Percentiles rank a stretch among this genome's conserved stretches.
Conservation (phyloP, 2,888 invertebrate genomes). For the Erebia palarica region DNA sequence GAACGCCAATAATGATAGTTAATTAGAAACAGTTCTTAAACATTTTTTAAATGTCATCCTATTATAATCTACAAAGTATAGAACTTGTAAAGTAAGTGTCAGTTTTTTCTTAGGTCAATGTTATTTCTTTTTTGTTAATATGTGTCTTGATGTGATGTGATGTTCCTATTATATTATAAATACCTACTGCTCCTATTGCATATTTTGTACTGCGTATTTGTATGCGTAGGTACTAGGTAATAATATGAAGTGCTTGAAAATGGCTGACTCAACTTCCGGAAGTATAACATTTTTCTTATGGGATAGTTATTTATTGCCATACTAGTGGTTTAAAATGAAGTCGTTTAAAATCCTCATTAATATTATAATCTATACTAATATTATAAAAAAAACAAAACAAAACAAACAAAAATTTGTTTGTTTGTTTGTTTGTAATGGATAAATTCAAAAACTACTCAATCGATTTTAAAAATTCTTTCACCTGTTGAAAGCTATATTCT, state of each 20-base stretch:
- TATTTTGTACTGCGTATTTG: background rate
- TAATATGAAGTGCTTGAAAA: background rate
- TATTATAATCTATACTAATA: no score
- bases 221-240: background rate
- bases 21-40: background rate
- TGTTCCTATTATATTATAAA: background rate
- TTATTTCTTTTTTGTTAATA: slow-evolving; percentile 1
- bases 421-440: no score
- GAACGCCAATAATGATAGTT: background rate
- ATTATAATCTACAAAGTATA: background rate
- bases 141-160: background rate
- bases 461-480: no score
- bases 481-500: no score
- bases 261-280: background rate
- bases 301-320: no score
- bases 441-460: no score
- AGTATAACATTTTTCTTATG: background rate
- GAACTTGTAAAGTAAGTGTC: background rate
- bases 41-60: background rate
- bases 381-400: no score
- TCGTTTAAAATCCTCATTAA: no score
- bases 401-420: no score
- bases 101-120: background rate
- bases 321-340: no score
- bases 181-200: background rate